Conservation (phyloP, 2,113 vertebrate genomes). For the Telmatochromis sp. region DNA sequence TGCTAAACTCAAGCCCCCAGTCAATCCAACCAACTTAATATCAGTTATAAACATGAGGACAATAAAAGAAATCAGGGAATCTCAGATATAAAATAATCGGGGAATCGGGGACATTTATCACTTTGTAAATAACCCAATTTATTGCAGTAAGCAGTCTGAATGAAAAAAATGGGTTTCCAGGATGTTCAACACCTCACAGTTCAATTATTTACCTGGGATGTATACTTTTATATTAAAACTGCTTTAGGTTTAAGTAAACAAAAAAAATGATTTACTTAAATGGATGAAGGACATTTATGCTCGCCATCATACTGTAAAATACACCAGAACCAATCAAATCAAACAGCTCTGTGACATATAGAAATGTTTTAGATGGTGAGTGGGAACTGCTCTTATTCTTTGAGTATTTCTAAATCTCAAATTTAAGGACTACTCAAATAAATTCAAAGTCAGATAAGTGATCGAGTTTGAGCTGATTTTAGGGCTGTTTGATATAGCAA, state of each 20-base stretch:
- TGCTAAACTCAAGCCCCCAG: neutral
- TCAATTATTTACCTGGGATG: neutral
- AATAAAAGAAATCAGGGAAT: neutral
- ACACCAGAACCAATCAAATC: neutral
- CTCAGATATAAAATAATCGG: neutral
- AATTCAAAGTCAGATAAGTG: neutral
- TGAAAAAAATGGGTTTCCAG: neutral
- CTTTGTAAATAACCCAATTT: neutral
- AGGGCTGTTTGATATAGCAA: rapidly evolving
- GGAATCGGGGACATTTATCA: neutral
- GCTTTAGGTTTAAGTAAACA: neutral
- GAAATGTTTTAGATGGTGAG: neutral
- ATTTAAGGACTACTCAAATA: neutral
- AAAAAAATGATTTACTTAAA: neutral
- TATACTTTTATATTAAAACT: neutral
- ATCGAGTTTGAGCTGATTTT: neutral
- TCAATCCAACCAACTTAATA: neutral
- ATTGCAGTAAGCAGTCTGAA: neutral
- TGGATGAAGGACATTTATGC: neutral
- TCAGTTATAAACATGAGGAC: neutral
- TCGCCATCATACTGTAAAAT: neutral
- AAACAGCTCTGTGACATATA: neutral
- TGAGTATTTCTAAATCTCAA: neutral
- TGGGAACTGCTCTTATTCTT: neutral
- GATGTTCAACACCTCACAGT: neutral